Percentiles rank a stretch among this genome's conserved stretches.
phyloP scores from a whole-genome alignment of 1,140 invertebrate genomes.

The Drosophila varians region DNA sequence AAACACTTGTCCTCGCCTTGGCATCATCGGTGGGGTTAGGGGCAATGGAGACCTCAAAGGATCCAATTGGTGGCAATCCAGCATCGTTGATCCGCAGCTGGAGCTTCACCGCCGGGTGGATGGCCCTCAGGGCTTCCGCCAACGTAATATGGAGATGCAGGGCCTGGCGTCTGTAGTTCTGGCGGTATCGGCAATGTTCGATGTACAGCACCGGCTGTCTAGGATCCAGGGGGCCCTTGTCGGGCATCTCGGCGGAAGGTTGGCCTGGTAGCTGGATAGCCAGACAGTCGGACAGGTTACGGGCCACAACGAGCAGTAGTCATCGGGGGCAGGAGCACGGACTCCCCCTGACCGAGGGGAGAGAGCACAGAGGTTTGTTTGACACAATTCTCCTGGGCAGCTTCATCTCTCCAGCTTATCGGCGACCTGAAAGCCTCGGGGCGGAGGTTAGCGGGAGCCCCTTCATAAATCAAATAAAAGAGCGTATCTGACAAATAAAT shows the following conservation, averaged over 20 bases:
- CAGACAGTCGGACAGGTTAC: slow-evolving; percentile 1
- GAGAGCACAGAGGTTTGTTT: slow-evolving; percentile 7
- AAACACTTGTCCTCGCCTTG: slow-evolving; percentile 30
- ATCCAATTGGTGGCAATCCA: slow-evolving; percentile 36
- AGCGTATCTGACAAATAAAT: slow-evolving; percentile 67
- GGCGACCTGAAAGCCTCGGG: slow-evolving; percentile 2
- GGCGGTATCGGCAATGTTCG: slow-evolving; percentile 51
- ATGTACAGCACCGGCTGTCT: slow-evolving; percentile 68
- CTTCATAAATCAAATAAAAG: slow-evolving; percentile 65
- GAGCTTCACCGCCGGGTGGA: slow-evolving; percentile 42
- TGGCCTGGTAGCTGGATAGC: slow-evolving; percentile 1
- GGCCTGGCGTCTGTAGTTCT: slow-evolving; percentile 37
- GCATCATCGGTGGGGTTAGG: slow-evolving; percentile 12
- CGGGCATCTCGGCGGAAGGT: slow-evolving; percentile 11
- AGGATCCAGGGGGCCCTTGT: slow-evolving; percentile 30
- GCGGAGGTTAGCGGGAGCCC: slow-evolving; percentile 11
- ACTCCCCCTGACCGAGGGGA: not conserved
- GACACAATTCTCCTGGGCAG: slow-evolving; percentile 41
- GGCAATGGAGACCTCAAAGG: slow-evolving; percentile 65
- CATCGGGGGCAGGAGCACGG: slow-evolving; percentile 6
- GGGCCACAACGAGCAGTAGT: not conserved
- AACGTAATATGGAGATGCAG: slow-evolving; percentile 44
- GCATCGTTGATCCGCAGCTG: slow-evolving; percentile 61
- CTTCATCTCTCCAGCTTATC: slow-evolving; percentile 20
- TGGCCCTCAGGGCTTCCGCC: slow-evolving; percentile 33